Percentiles rank a stretch among this genome's conserved stretches.
phyloP scores from a whole-genome alignment of 2,888 invertebrate genomes.

The Thelaira solivaga region DNA sequence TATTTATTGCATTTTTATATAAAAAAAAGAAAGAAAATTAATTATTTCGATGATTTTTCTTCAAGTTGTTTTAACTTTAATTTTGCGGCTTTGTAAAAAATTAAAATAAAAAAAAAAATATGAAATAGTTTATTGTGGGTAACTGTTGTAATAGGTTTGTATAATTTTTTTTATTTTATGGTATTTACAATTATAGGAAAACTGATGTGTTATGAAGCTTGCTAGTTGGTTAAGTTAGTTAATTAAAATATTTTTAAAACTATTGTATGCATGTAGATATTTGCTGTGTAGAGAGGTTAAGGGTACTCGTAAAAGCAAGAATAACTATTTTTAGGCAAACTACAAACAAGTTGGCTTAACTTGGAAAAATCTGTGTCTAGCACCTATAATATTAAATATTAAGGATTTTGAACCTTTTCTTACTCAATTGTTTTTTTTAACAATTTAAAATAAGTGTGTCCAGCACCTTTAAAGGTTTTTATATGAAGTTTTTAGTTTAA shows the following conservation, averaged over 20 bases:
- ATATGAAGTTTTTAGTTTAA: no score
- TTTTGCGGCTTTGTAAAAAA: no score
- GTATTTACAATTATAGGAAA: constrained; percentile 55
- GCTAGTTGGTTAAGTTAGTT: constrained; percentile 17
- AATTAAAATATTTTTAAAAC: constrained; percentile 6
- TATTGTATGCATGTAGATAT: neutral
- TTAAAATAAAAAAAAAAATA: neutral
- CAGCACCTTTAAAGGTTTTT: no score
- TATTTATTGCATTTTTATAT: neutral
- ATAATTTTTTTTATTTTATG: constrained; percentile 25
- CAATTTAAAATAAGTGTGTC: no score
- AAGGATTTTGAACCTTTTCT: no score
- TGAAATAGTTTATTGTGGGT: constrained; percentile 1
- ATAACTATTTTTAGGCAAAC: neutral
- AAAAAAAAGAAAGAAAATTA: neutral
- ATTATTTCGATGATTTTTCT: constrained; percentile 25
- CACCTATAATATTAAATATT: no score
- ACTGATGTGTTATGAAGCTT: constrained; percentile 25
- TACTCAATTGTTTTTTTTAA: no score
- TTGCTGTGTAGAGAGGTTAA: no score
- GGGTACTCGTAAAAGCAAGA: neutral
- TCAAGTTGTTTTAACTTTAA: neutral
- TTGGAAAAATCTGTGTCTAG: no score
- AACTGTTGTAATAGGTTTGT: neutral
- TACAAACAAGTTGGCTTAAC: no score